Evolutionary conservation across 2,797 vertebrate species (phyloP), one percentile per base, ranked within the genome.

Genomic region (Gallinago solitaria): DNA sequence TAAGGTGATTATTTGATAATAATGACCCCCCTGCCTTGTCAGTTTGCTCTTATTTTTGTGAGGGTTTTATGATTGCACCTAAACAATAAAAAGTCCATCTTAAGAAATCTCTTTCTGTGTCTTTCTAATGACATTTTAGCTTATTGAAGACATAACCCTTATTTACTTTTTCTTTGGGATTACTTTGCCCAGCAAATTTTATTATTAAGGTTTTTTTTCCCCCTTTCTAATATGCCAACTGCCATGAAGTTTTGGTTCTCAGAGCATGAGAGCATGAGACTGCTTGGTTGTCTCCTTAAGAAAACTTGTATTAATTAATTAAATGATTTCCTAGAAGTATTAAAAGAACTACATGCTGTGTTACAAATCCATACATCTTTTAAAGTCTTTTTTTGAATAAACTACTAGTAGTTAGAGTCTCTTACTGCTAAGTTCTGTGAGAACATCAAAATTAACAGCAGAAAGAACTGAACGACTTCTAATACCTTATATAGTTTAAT

Each of bases 71-170:
- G 80, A 37, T 70, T 95, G 78, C 71, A 84, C 9, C 32, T 85
- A 61, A 94, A 93, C 64, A 97, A 96, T 97, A 97, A 96, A 96
- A 89, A 94, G 30, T 53, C 33, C 95, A 21, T 93, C 50, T 93
- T 89, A 77, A 94, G 71, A 95, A 95, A 87, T 80, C n/a, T 92
- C 61, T 85, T 77, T 50, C 37, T 78, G 87, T 96, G 82, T 96
- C 79, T 93, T 95, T 96, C 71, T 93, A 47, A 89, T 92, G 78
- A 9, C 1, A 2, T 95, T 94, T 92, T 70, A 86, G 57, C 27
- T 90, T 78, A 28, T 48, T 86, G 73, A 73, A 81, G 12, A 65
- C 27, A 50, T 87, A 78, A 89, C 30, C 25, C n/a, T 67, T 47
- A 12, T 93, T 95, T 78, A 5, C 3, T 84, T 89, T 89, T 87